Conservation (phyloP, 2,113 vertebrate genomes). For the Dunckerocampus dactyliophorus region DNA sequence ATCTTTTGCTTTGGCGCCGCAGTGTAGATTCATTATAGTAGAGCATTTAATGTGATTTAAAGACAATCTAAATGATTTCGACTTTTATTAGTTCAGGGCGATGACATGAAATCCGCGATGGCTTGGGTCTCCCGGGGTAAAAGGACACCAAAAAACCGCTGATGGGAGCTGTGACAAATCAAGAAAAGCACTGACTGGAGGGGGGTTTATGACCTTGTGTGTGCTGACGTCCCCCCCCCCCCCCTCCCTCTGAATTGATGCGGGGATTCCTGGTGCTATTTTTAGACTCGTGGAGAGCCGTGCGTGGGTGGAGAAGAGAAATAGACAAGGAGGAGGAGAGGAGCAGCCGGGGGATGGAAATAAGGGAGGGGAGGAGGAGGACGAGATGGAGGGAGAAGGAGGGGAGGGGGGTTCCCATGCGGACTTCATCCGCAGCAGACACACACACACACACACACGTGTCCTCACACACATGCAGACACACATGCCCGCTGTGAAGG, state of each 20-base stretch:
- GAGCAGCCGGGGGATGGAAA: conserved; percentile 16
- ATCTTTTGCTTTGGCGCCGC: not conserved
- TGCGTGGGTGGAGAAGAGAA: conserved; percentile 65
- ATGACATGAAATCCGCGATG: conserved; percentile 33
- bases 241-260: conserved; percentile 64
- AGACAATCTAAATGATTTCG: conserved; percentile 32
- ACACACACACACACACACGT: conserved; percentile 38
- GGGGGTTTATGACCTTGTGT: conserved; percentile 67
- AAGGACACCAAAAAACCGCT: conserved; percentile 6
- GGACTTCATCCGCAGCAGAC: conserved; percentile 57
- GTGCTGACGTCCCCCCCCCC: conserved; percentile 36
- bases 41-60: conserved; percentile 43
- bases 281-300: conserved; percentile 69
- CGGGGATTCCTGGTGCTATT: conserved; percentile 75
- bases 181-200: conserved; percentile 26
- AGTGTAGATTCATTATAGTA: conserved; percentile 17
- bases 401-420: conserved; percentile 52
- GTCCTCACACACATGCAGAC: conserved; percentile 42
- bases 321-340: conserved; percentile 22
- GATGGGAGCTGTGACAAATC: conserved; percentile 42
- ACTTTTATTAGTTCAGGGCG: conserved; percentile 28
- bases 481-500: conserved; percentile 43
- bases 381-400: not conserved
- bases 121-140: conserved; percentile 1
- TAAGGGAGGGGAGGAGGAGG: not conserved